Conservation (phyloP, 2,888 invertebrate species). For the Polymixis lichenea region DNA sequence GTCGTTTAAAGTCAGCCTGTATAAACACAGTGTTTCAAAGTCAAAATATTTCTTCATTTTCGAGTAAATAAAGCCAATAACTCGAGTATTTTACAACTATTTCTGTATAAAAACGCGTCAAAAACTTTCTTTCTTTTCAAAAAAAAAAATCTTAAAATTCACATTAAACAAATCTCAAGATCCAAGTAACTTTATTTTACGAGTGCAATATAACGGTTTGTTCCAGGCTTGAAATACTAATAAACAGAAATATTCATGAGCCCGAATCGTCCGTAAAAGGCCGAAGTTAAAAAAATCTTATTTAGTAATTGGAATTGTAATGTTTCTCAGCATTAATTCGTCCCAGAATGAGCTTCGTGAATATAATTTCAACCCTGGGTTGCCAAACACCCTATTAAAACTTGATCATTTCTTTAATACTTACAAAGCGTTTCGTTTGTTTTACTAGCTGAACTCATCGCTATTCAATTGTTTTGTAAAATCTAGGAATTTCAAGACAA, state of each 20-base stretch:
- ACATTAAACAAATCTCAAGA: constrained; percentile 21
- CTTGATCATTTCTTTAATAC: constrained; percentile 23
- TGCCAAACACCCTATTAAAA: constrained; percentile 24
- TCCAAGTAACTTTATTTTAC: constrained; percentile 17
- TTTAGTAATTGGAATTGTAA: constrained; percentile 34
- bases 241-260: constrained; percentile 42
- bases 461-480: constrained; percentile 28
- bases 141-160: constrained; percentile 3
- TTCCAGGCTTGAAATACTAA: constrained; percentile 32
- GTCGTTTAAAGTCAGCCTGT: neutral
- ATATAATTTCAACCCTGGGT: constrained; percentile 34
- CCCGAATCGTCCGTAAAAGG: constrained; percentile 21
- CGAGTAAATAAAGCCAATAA: neutral
- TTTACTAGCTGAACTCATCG: constrained; percentile 19
- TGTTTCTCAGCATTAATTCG: constrained; percentile 45
- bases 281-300: constrained; percentile 18
- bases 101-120: neutral
- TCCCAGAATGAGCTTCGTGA: constrained; percentile 32
- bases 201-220: constrained; percentile 25
- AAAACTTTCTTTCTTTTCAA: neutral
- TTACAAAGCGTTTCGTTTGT: constrained; percentile 10
- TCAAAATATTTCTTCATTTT: neutral
- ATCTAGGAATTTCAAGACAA: constrained; percentile 28
- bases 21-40: neutral
- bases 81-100: neutral